Base-by-base conservation (phyloP, 2,888 invertebrate genomes). In the Hydrotaea cyrtoneurina region DNA sequence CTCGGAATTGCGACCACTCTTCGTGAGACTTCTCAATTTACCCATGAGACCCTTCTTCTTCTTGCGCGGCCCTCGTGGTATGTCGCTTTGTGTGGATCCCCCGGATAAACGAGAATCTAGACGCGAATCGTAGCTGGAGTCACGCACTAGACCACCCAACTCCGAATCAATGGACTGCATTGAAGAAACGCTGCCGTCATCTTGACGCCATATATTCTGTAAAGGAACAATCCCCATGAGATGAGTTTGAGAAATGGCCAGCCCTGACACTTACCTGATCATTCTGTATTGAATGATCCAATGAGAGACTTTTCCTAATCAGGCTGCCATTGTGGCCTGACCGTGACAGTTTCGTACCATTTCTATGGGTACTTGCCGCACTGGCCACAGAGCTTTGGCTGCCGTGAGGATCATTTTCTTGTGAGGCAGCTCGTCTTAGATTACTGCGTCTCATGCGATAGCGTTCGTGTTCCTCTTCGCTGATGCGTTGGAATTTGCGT, bases 11-110 rank as follows among this genome's bases (percentile, higher is more conserved):
- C 91, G 90, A 81, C 96, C 95, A 0, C 97, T 96, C 92, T 97
- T 97, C 1, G 97, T 97, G 74, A 97, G 93, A 90, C 96, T 96
- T 89, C 96, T 96, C 86, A 98, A 92, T 93, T 97, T 97, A 19
- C 96, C 96, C 90, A 97, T 96, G 46, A 97, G 93, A 72, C 97
- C 94, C 92, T 96, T 96, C 90, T 95, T 95, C 92, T 96, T 96
- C 91, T 96, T 97, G 43, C 93, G 90, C 80, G 96, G 95, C 43
- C 95, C 93, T 0, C 93, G 92, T 2, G 96, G 95, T 80, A 96
- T 92, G 89, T 97, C 97, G 91, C 97, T 97, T 91, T 97, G 96
- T 0, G 96, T 96, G 0, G 97, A 97, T 13, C 96, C 96, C 59
- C 95, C 96, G 0, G 97, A 97, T 87, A 97, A 93, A 57, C 97